These are phyloP conservation scores for Pseudocheirus occidentalis DNA, from an alignment of 2,797 vertebrate genomes.

Conservation along the genomic window DNA sequence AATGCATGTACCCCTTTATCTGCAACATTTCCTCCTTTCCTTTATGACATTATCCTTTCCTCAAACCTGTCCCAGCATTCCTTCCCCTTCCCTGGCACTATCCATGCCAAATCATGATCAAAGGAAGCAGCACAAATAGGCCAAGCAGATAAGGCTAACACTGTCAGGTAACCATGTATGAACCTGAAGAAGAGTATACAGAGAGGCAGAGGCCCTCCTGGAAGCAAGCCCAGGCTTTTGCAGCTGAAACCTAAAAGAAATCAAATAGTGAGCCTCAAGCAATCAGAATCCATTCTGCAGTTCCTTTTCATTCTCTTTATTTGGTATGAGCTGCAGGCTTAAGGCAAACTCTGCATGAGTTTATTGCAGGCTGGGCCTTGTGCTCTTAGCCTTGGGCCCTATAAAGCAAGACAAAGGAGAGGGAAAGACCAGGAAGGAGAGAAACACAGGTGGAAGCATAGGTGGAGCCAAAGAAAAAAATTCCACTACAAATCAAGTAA, in stretches of 20 bases:
- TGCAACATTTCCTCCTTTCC: background rate
- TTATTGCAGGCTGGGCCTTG: constrained; percentile 1
- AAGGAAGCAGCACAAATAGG: background rate
- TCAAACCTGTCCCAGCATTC: background rate
- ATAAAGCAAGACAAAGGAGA: constrained; percentile 44
- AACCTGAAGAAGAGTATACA: background rate
- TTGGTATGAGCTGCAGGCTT: constrained; percentile 1
- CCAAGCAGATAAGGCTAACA: background rate
- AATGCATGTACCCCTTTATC: background rate
- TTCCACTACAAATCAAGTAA: constrained; percentile 60
- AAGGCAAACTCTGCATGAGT: background rate
- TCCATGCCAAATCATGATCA: background rate
- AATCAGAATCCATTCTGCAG: background rate
- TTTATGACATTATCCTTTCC: background rate
- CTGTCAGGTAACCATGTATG: background rate
- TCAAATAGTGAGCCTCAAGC: background rate
- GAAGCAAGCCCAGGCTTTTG: background rate
- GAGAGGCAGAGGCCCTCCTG: too few relatives aligned
- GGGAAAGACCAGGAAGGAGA: constrained; percentile 10
- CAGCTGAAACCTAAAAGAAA: constrained; percentile 32
- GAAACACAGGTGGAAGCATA: constrained; percentile 60
- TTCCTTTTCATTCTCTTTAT: constrained; percentile 40
- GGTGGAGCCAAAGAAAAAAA: constrained; percentile 76
- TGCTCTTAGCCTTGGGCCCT: constrained; percentile 17
- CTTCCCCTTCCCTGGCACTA: background rate